phyloP scores from a whole-genome alignment of 1,140 invertebrate genomes.

The Zaprionus vittiger region DNA sequence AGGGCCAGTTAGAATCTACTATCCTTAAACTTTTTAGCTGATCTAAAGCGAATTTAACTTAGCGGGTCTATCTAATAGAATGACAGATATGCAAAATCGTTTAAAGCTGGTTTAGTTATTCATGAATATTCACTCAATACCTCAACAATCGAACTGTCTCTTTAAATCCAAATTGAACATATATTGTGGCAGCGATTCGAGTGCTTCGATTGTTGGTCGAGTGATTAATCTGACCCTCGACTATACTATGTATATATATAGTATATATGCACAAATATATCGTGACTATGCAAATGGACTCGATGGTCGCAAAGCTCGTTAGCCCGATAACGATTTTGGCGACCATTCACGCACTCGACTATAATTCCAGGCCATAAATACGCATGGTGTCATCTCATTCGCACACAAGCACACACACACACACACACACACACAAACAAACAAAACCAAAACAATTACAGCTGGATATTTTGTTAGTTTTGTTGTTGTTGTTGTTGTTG shows the following conservation, averaged over 20 bases:
- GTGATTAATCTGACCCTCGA: background rate
- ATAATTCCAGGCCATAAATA: slow-evolving; percentile 19
- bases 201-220: background rate
- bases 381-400: slow-evolving; percentile 3
- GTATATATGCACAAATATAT: background rate
- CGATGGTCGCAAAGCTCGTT: slow-evolving; percentile 11
- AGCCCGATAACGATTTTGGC: slow-evolving; percentile 8
- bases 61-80: too few relatives aligned
- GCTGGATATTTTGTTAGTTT: slow-evolving; percentile 29
- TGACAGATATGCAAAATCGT: too few relatives aligned
- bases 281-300: slow-evolving; percentile 7
- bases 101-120: too few relatives aligned
- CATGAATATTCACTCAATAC: too few relatives aligned
- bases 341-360: slow-evolving; percentile 17
- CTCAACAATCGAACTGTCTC: too few relatives aligned
- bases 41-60: too few relatives aligned
- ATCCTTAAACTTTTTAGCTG: too few relatives aligned
- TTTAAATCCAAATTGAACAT: too few relatives aligned
- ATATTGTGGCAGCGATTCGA: background rate
- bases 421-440: slow-evolving; percentile 28
- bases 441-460: slow-evolving; percentile 65
- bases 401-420: slow-evolving; percentile 21
- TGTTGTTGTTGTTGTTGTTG: slow-evolving; percentile 15
- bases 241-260: background rate
- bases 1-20: too few relatives aligned